These are phyloP conservation scores for Glaucomys volans DNA, from an alignment of 2,113 vertebrate genomes.

Conservation along the genomic window DNA sequence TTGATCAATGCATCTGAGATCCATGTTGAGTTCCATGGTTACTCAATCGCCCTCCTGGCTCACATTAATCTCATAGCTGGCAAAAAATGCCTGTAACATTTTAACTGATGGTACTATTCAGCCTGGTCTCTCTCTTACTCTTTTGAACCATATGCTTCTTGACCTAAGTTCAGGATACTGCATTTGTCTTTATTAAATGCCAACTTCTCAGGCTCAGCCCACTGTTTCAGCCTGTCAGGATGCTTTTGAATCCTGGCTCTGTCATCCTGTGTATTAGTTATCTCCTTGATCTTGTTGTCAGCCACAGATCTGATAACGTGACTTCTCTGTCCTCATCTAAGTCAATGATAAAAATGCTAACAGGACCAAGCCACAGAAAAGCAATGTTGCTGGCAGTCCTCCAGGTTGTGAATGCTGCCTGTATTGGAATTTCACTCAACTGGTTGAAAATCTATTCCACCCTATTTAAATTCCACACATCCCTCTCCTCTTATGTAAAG, in stretches of 20 bases:
- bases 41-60: background rate
- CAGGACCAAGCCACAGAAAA: background rate
- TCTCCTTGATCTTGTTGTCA: slow-evolving; percentile 53
- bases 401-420: background rate
- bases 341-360: slow-evolving; percentile 63
- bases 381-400: background rate
- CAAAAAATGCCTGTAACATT: slow-evolving; percentile 7
- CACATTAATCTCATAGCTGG: background rate
- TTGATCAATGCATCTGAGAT: background rate
- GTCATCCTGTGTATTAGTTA: background rate
- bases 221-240: slow-evolving; percentile 47
- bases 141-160: slow-evolving; percentile 63
- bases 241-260: slow-evolving; percentile 56
- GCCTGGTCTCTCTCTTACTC: background rate
- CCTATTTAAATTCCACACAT: background rate
- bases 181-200: slow-evolving; percentile 72
- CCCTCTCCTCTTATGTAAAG: background rate
- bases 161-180: background rate
- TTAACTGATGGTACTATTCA: background rate
- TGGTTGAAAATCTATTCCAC: background rate
- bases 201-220: slow-evolving; percentile 24
- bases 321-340: slow-evolving; percentile 55
- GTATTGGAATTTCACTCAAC: background rate
- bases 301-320: slow-evolving; percentile 58
- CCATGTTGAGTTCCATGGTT: background rate